A percentile compares a stretch with the other conserved stretches of the same genome.
Evolutionary conservation across 1,140 invertebrate genomes (phyloP).

Genomic region (Lordiphosa stackelbergi): DNA sequence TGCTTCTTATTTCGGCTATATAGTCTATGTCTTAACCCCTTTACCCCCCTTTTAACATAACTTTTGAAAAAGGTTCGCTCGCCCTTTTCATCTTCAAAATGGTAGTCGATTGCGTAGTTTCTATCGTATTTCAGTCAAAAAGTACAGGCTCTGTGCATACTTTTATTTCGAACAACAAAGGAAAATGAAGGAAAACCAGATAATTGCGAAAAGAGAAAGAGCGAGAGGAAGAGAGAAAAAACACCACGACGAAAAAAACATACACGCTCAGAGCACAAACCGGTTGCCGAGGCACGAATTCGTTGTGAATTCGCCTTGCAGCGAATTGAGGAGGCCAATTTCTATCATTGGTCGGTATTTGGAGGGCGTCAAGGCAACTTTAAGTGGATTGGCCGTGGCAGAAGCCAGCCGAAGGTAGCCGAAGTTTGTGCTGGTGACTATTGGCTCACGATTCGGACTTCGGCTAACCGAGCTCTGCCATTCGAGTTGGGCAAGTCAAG

Average conservation of each 20-base stretch:
- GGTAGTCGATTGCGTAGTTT: not conserved
- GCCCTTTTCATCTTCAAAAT: constrained; percentile 3
- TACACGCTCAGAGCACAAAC: constrained; percentile 16
- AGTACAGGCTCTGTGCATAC: constrained; percentile 33
- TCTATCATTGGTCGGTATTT: constrained; percentile 17
- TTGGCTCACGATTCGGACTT: constrained; percentile 15
- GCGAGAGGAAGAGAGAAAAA: constrained; percentile 15
- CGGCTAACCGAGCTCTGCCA: constrained; percentile 18
- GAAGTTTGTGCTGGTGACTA: not conserved
- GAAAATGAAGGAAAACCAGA: constrained; percentile 33
- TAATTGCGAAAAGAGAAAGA: constrained; percentile 3
- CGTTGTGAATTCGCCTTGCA: constrained; percentile 18
- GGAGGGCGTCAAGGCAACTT: constrained; percentile 3
- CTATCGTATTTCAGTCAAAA: constrained; percentile 2
- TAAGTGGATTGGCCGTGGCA: constrained; percentile 11
- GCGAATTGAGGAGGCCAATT: constrained; percentile 24
- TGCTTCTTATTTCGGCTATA: no score
- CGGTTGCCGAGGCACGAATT: constrained; percentile 31
- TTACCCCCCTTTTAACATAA: no score
- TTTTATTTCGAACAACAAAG: not conserved
- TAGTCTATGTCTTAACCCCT: no score
- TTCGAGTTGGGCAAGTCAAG: constrained; percentile 16
- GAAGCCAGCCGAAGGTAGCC: constrained; percentile 18
- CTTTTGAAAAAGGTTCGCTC: no score
- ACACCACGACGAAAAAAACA: constrained; percentile 2